Conservation (phyloP, 2,888 invertebrate genomes). For the Drosophila kanekoi region DNA sequence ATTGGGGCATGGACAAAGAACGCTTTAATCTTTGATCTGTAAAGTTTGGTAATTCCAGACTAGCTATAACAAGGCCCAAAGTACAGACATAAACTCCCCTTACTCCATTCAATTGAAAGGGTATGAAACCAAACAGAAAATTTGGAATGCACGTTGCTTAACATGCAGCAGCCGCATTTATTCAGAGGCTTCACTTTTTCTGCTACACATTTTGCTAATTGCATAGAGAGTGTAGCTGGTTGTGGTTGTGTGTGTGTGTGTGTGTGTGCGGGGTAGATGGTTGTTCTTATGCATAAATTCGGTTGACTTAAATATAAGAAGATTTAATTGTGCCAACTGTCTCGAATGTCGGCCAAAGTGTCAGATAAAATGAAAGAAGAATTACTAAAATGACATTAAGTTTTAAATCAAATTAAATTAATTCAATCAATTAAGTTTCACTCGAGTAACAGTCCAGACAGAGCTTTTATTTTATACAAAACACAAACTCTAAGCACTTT, state of each 20-base stretch:
- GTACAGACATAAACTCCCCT: neutral
- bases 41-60: too few species aligned
- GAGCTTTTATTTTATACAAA: too few species aligned
- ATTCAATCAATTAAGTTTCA: too few species aligned
- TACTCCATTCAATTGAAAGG: too few species aligned
- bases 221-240: neutral
- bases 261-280: neutral
- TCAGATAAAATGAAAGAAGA: neutral
- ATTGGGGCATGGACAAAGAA: too few species aligned
- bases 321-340: slow-evolving; percentile 8
- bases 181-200: slow-evolving; percentile 36
- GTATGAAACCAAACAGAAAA: slow-evolving; percentile 12
- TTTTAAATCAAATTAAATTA: too few species aligned
- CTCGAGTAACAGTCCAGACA: too few species aligned
- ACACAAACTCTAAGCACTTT: neutral
- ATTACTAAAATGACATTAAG: too few species aligned
- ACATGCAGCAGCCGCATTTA: slow-evolving; percentile 50
- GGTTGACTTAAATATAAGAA: slow-evolving; percentile 11
- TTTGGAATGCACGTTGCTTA: slow-evolving; percentile 25
- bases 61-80: too few species aligned
- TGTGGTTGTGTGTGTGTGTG: neutral
- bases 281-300: slow-evolving; percentile 35
- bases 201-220: slow-evolving; percentile 14
- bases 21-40: too few species aligned
- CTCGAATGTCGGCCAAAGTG: neutral